phyloP scores from a whole-genome alignment of 2,888 invertebrate genomes.

The Cylindroiulus punctatus region DNA sequence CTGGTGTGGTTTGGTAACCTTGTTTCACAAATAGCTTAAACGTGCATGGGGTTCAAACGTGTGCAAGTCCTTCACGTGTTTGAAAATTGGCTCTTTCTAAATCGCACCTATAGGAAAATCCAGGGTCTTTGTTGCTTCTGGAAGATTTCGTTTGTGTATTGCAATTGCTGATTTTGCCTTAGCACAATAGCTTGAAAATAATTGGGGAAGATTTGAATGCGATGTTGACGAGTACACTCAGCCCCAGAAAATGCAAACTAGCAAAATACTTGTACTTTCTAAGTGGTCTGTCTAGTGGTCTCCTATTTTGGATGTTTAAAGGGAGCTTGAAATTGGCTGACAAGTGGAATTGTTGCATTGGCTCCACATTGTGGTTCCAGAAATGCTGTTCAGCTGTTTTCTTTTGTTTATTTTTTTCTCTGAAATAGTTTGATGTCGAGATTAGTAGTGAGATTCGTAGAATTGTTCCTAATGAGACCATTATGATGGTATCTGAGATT shows the following conservation, averaged over 20 bases:
- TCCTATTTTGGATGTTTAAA: not conserved
- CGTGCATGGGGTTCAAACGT: not conserved
- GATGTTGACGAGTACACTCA: not conserved
- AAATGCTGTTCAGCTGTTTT: not conserved
- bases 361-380: not conserved
- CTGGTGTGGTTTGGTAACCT: not conserved
- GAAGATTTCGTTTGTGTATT: not conserved
- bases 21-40: not conserved
- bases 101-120: not conserved
- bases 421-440: not conserved
- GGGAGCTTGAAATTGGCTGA: conserved; percentile 2
- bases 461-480: not conserved
- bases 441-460: not conserved
- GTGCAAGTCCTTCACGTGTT: not conserved
- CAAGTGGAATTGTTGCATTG: conserved; percentile 20
- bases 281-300: not conserved
- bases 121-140: not conserved
- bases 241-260: not conserved
- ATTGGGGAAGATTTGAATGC: not conserved
- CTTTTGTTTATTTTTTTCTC: not conserved
- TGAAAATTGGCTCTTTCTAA: not conserved
- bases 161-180: not conserved
- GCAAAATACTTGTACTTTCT: not conserved
- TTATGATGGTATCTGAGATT: not conserved
- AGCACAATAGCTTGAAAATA: conserved; percentile 3